Evolutionary conservation across 53 echinoderm and acorn worm genomes (phyloP).

Genomic region (Pentamera pediparva): DNA sequence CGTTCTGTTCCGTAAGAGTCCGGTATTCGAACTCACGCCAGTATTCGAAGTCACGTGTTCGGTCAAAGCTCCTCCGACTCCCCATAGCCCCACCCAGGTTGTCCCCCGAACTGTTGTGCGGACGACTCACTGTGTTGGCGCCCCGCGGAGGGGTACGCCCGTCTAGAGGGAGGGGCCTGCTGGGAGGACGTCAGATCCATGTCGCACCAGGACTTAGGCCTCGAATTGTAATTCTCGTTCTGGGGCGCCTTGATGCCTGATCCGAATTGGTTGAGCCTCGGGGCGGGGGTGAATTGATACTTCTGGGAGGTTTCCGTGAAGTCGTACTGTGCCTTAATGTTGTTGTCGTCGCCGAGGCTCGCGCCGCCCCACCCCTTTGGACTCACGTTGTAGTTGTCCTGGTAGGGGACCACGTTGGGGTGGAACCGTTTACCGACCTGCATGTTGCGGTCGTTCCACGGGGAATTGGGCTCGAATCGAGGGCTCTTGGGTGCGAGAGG

Average conservation of each 20-base stretch:
- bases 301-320: constrained; percentile 7
- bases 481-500: constrained; percentile 13
- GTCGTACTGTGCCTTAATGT: constrained; percentile 18
- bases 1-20: no score
- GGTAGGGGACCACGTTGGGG: constrained; percentile 17
- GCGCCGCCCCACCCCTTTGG: constrained; percentile 10
- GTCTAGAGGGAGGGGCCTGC: not conserved
- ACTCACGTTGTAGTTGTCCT: constrained; percentile 20
- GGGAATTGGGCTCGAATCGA: constrained; percentile 13
- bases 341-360: constrained; percentile 16
- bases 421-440: constrained; percentile 20
- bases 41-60: no score
- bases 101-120: constrained; percentile 25
- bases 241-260: not conserved
- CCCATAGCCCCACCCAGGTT: constrained; percentile 14
- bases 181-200: constrained; percentile 15
- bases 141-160: not conserved
- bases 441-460: constrained; percentile 14
- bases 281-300: constrained; percentile 12
- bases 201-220: constrained; percentile 30
- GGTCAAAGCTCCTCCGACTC: constrained; percentile 26
- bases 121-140: constrained; percentile 25
- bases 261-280: constrained; percentile 20
- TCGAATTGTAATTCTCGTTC: constrained; percentile 16
- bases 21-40: no score